These are phyloP conservation scores for Ornithoptera priamus DNA, from an alignment of 2,888 invertebrate species.

Conservation along the genomic window DNA sequence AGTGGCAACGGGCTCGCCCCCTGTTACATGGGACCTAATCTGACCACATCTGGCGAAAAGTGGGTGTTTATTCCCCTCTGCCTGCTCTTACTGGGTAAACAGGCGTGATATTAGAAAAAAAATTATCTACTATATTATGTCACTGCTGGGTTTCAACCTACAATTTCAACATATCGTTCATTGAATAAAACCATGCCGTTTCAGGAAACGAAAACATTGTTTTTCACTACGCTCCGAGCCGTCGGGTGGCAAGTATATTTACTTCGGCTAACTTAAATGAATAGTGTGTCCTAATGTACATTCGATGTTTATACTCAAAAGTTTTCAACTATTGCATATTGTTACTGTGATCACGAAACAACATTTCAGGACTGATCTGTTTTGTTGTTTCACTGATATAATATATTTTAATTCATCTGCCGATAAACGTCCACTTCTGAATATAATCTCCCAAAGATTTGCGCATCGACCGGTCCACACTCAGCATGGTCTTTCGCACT, in stretches of 20 bases:
- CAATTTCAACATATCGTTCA: neutral
- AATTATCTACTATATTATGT: neutral
- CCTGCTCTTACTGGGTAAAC: too few relatives aligned
- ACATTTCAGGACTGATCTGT: neutral
- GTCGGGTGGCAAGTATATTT: neutral
- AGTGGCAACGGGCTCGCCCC: too few relatives aligned
- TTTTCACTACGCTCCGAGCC: slow-evolving; percentile 5
- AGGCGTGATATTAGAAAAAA: too few relatives aligned
- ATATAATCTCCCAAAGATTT: too few relatives aligned
- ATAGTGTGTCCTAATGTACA: neutral
- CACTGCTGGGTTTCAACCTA: neutral
- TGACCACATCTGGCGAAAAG: too few relatives aligned
- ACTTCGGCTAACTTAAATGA: neutral
- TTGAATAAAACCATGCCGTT: neutral
- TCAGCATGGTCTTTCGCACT: too few relatives aligned
- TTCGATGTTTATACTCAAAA: neutral
- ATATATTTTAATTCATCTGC: neutral
- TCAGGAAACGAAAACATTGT: neutral
- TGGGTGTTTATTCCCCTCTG: too few relatives aligned
- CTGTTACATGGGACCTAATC: too few relatives aligned
- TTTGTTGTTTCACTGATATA: neutral
- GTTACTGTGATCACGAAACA: neutral
- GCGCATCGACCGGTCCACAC: too few relatives aligned
- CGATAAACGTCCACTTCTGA: too few relatives aligned
- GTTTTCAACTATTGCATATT: neutral